phyloP scores from a whole-genome alignment of 2,888 invertebrate genomes.

The Leptinotarsa rubiginosa region DNA sequence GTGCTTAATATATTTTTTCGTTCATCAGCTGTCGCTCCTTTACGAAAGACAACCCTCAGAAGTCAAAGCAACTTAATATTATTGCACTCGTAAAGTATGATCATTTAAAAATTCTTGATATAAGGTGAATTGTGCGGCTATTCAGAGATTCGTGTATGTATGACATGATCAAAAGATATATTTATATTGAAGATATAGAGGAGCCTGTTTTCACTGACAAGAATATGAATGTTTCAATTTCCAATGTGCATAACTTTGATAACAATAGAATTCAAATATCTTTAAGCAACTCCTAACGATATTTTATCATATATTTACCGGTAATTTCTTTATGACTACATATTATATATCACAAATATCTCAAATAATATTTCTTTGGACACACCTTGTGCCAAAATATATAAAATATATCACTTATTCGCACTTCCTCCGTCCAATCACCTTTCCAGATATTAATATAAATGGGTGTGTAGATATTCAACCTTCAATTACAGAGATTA shows the following conservation, averaged over 20 bases:
- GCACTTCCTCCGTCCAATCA: constrained; percentile 44
- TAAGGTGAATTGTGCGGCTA: too few species aligned
- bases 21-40: too few species aligned
- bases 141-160: too few species aligned
- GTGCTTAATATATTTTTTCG: too few species aligned
- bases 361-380: constrained; percentile 58
- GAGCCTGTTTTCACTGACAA: too few species aligned
- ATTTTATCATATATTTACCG: constrained; percentile 23
- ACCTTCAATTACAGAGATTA: not conserved
- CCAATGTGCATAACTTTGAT: not conserved
- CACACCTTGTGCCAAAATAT: constrained; percentile 63
- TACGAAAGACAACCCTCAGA: too few species aligned
- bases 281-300: constrained; percentile 2
- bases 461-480: not conserved
- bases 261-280: constrained; percentile 23
- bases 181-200: too few species aligned
- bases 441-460: not conserved
- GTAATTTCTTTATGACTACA: constrained; percentile 60
- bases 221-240: not conserved
- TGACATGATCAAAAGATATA: too few species aligned
- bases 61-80: too few species aligned
- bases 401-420: constrained; percentile 65
- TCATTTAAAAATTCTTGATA: too few species aligned
- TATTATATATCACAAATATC: constrained; percentile 63
- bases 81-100: too few species aligned